These are phyloP conservation scores for Zaprionus africanus DNA, from an alignment of 1,140 invertebrate genomes.

Conservation along the genomic window DNA sequence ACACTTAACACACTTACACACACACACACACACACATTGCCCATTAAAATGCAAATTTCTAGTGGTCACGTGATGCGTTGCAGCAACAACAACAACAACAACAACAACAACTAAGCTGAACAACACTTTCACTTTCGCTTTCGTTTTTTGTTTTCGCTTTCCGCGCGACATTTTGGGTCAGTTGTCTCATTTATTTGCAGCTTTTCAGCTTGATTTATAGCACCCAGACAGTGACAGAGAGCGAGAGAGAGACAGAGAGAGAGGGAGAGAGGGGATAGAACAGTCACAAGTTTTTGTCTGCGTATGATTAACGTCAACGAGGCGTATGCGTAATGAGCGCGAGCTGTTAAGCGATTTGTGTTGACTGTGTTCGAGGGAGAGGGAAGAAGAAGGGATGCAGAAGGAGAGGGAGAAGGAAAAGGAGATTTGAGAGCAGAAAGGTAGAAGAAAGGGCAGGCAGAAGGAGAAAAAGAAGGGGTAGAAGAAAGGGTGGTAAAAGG, in stretches of 20 bases:
- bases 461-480: not conserved
- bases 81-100: slow-evolving; percentile 48
- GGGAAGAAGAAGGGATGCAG: slow-evolving; percentile 7
- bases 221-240: slow-evolving; percentile 39
- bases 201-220: slow-evolving; percentile 72
- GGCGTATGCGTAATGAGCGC: slow-evolving; percentile 66
- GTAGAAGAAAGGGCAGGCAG: not conserved
- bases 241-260: not conserved
- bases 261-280: not conserved
- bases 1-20: slow-evolving; percentile 77
- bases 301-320: slow-evolving; percentile 80
- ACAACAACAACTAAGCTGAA: slow-evolving; percentile 30
- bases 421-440: too few species aligned
- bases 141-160: slow-evolving; percentile 60
- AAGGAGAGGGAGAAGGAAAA: not conserved
- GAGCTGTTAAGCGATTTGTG: slow-evolving; percentile 29
- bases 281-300: slow-evolving; percentile 51
- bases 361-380: slow-evolving; percentile 24
- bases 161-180: slow-evolving; percentile 75
- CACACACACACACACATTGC: slow-evolving; percentile 48
- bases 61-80: slow-evolving; percentile 73
- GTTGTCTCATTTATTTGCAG: slow-evolving; percentile 76
- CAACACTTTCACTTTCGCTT: slow-evolving; percentile 64
- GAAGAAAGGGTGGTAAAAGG: not conserved
- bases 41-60: slow-evolving; percentile 80